Percentiles rank a stretch among this genome's conserved stretches.
Conservation (phyloP, 92 coral and sea anemone species). For the Phenganax subtilis region DNA sequence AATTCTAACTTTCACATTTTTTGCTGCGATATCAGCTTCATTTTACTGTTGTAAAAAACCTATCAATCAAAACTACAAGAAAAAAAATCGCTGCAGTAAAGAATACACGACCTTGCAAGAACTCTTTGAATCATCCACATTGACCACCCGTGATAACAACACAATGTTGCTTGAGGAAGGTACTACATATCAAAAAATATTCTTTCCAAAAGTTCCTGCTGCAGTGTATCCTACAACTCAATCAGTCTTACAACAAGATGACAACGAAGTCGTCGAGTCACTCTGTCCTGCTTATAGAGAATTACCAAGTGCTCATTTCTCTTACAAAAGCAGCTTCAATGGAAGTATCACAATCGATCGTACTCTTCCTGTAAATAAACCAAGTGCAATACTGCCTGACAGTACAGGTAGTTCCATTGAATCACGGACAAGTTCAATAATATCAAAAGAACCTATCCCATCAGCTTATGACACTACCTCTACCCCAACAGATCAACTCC, state of each 20-base stretch:
- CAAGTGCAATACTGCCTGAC: background rate
- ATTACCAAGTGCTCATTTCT: conserved; percentile 49
- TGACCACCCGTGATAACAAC: background rate
- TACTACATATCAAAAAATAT: conserved; percentile 31
- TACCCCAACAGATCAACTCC: background rate
- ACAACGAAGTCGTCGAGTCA: conserved; percentile 88
- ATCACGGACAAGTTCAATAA: background rate
- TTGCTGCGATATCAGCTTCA: conserved; percentile 30
- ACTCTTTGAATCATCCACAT: too few relatives aligned
- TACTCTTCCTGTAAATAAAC: background rate
- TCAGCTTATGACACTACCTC: background rate
- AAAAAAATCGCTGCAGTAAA: too few relatives aligned
- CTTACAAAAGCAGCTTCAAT: conserved; percentile 8
- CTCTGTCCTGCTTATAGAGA: conserved; percentile 72
- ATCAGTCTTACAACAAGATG: conserved; percentile 87
- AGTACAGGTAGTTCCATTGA: background rate
- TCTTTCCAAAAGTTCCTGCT: conserved; percentile 58
- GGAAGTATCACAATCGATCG: background rate
- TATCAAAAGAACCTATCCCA: background rate
- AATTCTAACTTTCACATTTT: conserved; percentile 21
- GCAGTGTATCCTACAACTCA: conserved; percentile 55
- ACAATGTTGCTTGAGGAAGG: background rate
- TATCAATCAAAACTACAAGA: background rate
- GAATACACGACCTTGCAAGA: too few relatives aligned
- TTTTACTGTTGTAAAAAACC: conserved; percentile 34